Base-by-base conservation (phyloP, 2,113 vertebrate species). In the Azemiops feae region DNA sequence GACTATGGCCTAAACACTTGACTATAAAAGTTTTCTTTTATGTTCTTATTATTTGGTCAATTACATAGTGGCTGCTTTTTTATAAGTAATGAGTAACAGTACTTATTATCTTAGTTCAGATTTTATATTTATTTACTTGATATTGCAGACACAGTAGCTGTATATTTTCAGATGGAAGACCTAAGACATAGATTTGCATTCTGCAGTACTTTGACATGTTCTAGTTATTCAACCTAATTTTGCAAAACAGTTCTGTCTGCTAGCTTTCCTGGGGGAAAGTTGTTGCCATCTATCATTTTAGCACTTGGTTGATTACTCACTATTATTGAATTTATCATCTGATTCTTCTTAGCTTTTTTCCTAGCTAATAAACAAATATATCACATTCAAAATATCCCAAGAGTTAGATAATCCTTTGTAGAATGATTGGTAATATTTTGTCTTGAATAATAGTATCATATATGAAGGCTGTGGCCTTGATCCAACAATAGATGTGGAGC, bases 281-380 rank as follows among this genome's bases (percentile, higher is more conserved):
- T 93, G 89, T 96, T 96, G 94, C 93, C 95, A 91, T 96, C 92
- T 95, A 95, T 96, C 88, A 95, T 96, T 94, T 97, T 94, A 96
- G 85, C 85, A 87, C 50, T 9, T 93, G 94, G 95, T 96, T 96
- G 94, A 96, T 95, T 96, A 95, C 85, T 93, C 92, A 91, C 69
- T 94, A 8, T 92, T 95, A 93, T 95, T 96, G 96, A 96, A 93
- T 96, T 95, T 97, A 89, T 92, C 94, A 91, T 87, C 92, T 93
- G 58, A 86, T 87, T 92, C 64, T 93, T 94, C 90, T 95, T 92
- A 92, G 90, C 43, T 95, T 90, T 92, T 91, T 81, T 34, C 91
- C 95, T 95, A 95, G 25, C 92, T 95, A 85, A 90, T 93, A 96
- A 92, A 93, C 91, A 95, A 23, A 91, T 92, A 0, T 85, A 88